These are phyloP conservation scores for Aplochiton taeniatus DNA, from an alignment of 2,797 vertebrate species.

Conservation along the genomic window DNA sequence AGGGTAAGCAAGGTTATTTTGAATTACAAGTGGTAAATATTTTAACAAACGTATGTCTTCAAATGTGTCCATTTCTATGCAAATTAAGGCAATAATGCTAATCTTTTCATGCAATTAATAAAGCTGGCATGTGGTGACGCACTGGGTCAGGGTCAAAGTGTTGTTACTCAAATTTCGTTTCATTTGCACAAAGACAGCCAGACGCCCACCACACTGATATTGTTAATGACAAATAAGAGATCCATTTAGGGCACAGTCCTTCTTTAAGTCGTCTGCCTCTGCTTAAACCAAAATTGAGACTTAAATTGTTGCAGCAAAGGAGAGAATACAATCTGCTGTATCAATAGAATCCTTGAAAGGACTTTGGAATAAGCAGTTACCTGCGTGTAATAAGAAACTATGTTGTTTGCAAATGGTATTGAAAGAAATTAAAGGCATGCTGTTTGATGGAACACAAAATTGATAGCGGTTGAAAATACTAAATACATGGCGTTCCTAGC, in stretches of 20 bases:
- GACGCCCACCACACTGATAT: slow-evolving; percentile 91
- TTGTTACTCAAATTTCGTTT: slow-evolving; percentile 94
- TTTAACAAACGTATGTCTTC: slow-evolving; percentile 20
- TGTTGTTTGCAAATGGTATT: too few species aligned
- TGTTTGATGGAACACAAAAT: too few species aligned
- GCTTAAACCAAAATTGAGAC: slow-evolving; percentile 53
- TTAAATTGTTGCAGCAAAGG: slow-evolving; percentile 34
- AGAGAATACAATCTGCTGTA: slow-evolving; percentile 22
- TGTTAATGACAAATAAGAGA: slow-evolving; percentile 88
- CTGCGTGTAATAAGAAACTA: too few species aligned
- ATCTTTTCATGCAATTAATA: slow-evolving; percentile 52
- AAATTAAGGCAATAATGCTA: slow-evolving; percentile 38
- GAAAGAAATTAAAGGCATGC: too few species aligned
- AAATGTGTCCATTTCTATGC: slow-evolving; percentile 8
- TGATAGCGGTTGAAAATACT: slow-evolving; percentile 70
- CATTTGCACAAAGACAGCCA: slow-evolving; percentile 94
- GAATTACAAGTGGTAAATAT: slow-evolving; percentile 20
- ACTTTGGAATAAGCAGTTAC: too few species aligned
- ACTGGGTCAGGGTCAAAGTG: slow-evolving; percentile 87
- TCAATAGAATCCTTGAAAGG: too few species aligned
- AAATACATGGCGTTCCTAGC: slow-evolving; percentile 35
- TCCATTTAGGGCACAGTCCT: slow-evolving; percentile 80
- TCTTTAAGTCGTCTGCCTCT: slow-evolving; percentile 61
- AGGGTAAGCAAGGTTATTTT: slow-evolving; percentile 27
- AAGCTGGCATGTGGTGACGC: slow-evolving; percentile 53